phyloP scores from a whole-genome alignment of 2,888 invertebrate species.

The Philopedon plagiatum region DNA sequence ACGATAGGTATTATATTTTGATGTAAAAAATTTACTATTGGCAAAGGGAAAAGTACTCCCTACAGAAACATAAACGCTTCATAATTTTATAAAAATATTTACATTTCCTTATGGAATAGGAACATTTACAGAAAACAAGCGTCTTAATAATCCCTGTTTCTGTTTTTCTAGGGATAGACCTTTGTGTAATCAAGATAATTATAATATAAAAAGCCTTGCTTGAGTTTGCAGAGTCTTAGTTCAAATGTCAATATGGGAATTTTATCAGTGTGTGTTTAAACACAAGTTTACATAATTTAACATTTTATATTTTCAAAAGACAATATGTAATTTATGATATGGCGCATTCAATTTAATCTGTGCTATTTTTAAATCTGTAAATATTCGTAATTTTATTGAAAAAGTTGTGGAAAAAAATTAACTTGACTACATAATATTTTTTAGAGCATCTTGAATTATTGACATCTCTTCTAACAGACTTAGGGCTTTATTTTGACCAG shows the following conservation, averaged over 20 bases:
- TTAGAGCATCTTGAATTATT: too few relatives aligned
- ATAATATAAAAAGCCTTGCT: conserved; percentile 36
- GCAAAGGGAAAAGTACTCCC: too few relatives aligned
- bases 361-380: conserved; percentile 2
- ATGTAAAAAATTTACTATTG: too few relatives aligned
- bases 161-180: conserved; percentile 27
- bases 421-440: neutral
- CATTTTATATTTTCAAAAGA: conserved; percentile 45
- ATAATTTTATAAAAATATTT: neutral
- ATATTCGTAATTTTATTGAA: neutral
- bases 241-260: conserved; percentile 37
- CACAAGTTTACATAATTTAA: conserved; percentile 22
- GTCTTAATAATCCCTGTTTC: conserved; percentile 21
- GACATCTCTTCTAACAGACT: too few relatives aligned
- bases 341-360: conserved; percentile 22
- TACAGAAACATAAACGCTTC: too few relatives aligned
- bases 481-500: too few relatives aligned
- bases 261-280: conserved; percentile 23
- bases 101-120: neutral
- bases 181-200: conserved; percentile 34
- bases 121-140: conserved; percentile 8
- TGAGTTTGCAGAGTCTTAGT: conserved; percentile 31
- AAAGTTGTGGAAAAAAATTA: neutral
- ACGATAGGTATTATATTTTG: too few relatives aligned
- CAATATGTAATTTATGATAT: conserved; percentile 55